A percentile compares a stretch with the other conserved stretches of the same genome.
Evolutionary conservation across 2,797 vertebrate genomes (phyloP).

Genomic region (Notolabrus celidotus): DNA sequence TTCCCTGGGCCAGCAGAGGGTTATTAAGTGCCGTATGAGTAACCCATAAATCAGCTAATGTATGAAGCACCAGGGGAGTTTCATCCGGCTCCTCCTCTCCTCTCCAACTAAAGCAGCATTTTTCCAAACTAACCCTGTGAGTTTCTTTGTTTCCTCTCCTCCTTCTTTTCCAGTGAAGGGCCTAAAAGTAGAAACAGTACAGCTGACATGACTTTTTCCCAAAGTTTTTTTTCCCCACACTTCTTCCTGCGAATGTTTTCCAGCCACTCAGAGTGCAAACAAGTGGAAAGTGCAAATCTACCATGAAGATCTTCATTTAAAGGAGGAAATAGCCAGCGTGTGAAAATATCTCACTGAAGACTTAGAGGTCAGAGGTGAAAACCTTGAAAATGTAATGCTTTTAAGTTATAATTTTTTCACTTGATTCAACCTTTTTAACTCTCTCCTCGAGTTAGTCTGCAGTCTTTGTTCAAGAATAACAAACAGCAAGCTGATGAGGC

Average conservation of each 20-base stretch:
- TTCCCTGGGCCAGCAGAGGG: constrained; percentile 40
- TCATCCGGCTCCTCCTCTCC: constrained; percentile 44
- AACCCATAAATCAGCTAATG: constrained; percentile 72
- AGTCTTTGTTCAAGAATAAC: too few species aligned
- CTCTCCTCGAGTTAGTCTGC: too few species aligned
- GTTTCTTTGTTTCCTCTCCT: constrained; percentile 40
- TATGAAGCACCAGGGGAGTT: constrained; percentile 45
- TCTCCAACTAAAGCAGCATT: constrained; percentile 37
- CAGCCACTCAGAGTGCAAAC: constrained; percentile 46
- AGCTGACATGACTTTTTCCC: constrained; percentile 52
- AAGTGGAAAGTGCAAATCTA: constrained; percentile 30
- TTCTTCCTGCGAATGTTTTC: constrained; percentile 51
- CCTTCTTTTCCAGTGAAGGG: constrained; percentile 42
- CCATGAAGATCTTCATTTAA: constrained; percentile 2
- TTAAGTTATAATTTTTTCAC: too few species aligned
- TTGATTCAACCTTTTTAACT: too few species aligned
- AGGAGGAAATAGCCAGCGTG: constrained; percentile 1
- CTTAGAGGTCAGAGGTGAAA: too few species aligned
- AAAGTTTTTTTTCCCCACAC: not conserved
- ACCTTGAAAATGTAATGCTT: too few species aligned
- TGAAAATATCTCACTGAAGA: not conserved
- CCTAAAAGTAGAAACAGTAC: constrained; percentile 63
- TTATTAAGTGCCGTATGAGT: constrained; percentile 55
- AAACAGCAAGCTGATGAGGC: too few species aligned
- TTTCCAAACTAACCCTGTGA: constrained; percentile 33